Percentiles rank a stretch among this genome's conserved stretches.
Conservation (phyloP, 2,888 invertebrate genomes). For the Scaeva pyrastri region DNA sequence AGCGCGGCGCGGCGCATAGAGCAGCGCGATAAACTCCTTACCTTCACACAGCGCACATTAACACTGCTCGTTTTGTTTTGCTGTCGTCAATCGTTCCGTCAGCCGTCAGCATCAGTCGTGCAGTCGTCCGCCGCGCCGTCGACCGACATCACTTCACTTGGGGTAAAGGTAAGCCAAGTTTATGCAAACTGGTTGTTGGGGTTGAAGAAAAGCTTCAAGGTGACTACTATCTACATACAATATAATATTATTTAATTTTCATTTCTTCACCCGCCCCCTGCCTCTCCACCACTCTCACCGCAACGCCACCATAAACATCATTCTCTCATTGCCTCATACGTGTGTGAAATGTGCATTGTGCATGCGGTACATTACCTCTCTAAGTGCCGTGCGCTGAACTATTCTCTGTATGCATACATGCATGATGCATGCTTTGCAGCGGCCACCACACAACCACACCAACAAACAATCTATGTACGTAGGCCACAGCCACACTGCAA, state of each 20-base stretch:
- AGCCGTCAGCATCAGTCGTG: background rate
- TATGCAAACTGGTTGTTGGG: conserved; percentile 42
- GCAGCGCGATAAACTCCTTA: conserved; percentile 52
- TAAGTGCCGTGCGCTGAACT: conserved; percentile 69
- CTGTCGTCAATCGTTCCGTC: background rate
- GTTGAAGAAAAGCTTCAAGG: conserved; percentile 69
- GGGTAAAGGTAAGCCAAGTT: conserved; percentile 69
- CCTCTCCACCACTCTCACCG: background rate
- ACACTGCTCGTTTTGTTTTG: background rate
- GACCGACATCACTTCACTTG: background rate
- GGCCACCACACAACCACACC: background rate
- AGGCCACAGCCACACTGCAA: conserved; percentile 44
- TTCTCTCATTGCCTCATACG: conserved; percentile 10
- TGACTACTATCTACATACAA: conserved; percentile 38
- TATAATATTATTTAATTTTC: conserved; percentile 67
- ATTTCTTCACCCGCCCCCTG: conserved; percentile 22
- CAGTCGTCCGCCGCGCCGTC: no score
- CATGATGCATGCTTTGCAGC: conserved; percentile 11
- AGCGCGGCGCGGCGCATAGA: background rate
- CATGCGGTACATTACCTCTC: conserved; percentile 30
- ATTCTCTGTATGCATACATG: conserved; percentile 7
- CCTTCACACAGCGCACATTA: conserved; percentile 27
- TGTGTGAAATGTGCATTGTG: no score
- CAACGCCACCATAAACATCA: background rate
- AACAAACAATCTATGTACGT: conserved; percentile 14